Conservation (phyloP, 2,113 vertebrate species). For the Cyanoliseus patagonus region DNA sequence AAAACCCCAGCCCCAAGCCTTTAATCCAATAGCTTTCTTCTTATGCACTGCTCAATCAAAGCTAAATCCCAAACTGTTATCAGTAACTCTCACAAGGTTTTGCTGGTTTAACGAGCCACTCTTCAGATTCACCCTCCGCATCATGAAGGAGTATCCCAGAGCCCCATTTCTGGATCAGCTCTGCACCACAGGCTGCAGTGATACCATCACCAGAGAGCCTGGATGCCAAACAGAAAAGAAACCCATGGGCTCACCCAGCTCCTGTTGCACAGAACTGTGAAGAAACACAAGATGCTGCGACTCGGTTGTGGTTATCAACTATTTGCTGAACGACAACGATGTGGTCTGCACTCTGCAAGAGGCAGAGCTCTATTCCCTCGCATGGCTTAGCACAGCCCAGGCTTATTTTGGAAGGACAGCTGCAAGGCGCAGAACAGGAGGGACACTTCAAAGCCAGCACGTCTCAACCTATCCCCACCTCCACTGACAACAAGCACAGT, state of each 20-base stretch:
- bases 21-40: background rate
- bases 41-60: background rate
- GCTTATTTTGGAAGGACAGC: background rate
- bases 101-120: background rate
- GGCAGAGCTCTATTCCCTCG: background rate
- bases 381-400: background rate
- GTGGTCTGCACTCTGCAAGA: background rate
- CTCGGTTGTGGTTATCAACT: background rate
- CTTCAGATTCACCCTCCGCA: background rate
- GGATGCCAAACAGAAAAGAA: background rate
- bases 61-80: background rate
- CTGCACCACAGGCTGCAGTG: background rate
- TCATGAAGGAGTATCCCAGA: background rate
- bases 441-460: background rate
- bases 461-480: background rate
- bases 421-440: background rate
- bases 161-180: background rate
- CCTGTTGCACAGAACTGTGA: background rate
- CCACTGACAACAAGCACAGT: rapidly evolving
- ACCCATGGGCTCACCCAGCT: background rate
- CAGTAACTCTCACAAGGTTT: background rate
- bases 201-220: background rate
- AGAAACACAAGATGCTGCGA: rapidly evolving
- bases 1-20: background rate
- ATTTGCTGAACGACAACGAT: rapidly evolving